A percentile compares a stretch with the other conserved stretches of the same genome.
Conservation (phyloP, 2,888 invertebrate species). For the Microctonus aethiopoides region DNA sequence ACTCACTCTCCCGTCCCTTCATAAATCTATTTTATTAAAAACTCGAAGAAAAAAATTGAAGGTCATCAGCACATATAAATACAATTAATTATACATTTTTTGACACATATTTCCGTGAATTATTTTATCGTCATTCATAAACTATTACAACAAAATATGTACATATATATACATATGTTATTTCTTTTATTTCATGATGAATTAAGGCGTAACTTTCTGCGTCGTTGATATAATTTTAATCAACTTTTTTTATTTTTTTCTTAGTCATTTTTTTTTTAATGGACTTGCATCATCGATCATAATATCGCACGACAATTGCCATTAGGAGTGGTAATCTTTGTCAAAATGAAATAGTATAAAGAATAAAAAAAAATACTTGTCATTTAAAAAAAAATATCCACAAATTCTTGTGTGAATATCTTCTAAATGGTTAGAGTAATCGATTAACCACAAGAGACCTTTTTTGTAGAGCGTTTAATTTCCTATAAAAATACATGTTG, state of each 20-base stretch:
- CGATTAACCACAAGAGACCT: too few relatives aligned
- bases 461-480: too few relatives aligned
- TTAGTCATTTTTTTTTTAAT: not conserved
- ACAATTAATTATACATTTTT: not conserved
- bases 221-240: conserved; percentile 11
- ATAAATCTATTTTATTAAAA: not conserved
- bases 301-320: not conserved
- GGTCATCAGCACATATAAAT: not conserved
- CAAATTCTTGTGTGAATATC: too few relatives aligned
- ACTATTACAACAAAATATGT: not conserved
- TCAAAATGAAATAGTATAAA: too few relatives aligned
- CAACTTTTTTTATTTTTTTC: not conserved
- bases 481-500: too few relatives aligned
- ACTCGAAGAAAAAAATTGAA: not conserved
- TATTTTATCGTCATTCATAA: not conserved
- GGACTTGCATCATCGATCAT: conserved; percentile 1
- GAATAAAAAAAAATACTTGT: too few relatives aligned
- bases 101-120: not conserved
- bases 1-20: not conserved
- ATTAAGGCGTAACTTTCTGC: not conserved
- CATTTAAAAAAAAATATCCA: too few relatives aligned
- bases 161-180: not conserved
- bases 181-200: not conserved
- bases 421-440: too few relatives aligned
- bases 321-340: not conserved